Percentiles rank a stretch among this genome's conserved stretches.
Conservation (phyloP, 2,797 vertebrate species). For the Eulemur coronatus region DNA sequence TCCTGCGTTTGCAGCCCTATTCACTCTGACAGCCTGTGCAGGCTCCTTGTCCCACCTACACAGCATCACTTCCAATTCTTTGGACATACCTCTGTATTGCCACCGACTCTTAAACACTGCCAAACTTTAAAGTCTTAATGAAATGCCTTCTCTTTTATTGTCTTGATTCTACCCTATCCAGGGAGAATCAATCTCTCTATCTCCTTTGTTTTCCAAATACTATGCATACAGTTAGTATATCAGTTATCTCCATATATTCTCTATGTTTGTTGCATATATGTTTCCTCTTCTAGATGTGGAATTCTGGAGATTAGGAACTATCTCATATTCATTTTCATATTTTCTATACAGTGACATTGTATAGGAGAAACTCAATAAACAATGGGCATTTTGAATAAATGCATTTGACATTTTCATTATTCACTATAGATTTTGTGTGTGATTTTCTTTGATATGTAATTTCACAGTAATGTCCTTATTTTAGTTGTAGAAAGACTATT, state of each 20-base stretch:
- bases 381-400: neutral
- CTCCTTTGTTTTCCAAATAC: neutral
- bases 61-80: neutral
- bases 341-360: neutral
- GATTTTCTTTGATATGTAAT: neutral
- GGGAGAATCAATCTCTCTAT: neutral
- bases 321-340: neutral
- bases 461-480: neutral
- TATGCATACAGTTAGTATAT: neutral
- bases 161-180: neutral
- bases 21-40: no score
- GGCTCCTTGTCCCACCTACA: accelerated
- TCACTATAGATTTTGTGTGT: neutral
- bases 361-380: neutral
- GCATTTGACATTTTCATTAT: neutral
- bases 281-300: neutral
- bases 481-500: neutral
- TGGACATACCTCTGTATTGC: neutral
- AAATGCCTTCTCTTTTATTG: neutral
- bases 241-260: neutral
- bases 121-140: neutral
- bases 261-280: neutral
- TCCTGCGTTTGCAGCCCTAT: no score
- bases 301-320: neutral
- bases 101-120: neutral